A percentile compares a stretch with the other conserved stretches of the same genome.
Evolutionary conservation across 2,797 vertebrate genomes (phyloP).

Genomic region (Acrossocheilus wenchowensis): DNA sequence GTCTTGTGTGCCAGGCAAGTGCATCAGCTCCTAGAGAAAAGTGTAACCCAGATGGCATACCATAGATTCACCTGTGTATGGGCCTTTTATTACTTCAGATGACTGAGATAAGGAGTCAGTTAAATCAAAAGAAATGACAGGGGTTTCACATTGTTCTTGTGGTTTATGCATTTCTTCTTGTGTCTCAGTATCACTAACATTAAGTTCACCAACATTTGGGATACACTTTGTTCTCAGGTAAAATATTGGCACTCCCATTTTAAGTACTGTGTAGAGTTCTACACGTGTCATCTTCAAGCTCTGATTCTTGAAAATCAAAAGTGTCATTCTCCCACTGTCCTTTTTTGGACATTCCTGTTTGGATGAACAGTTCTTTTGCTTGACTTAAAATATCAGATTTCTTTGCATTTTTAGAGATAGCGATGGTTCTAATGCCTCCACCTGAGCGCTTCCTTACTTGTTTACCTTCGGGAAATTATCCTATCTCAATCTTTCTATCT

Average conservation of each 20-base stretch:
- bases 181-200: conserved; percentile 3
- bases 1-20: conserved; percentile 20
- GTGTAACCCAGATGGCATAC: conserved; percentile 39
- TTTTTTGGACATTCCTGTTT: conserved; percentile 29
- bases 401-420: conserved; percentile 47
- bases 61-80: conserved; percentile 22
- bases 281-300: conserved; percentile 31
- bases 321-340: conserved; percentile 22
- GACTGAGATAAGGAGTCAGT: conserved; percentile 10
- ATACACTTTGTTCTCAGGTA: conserved; percentile 24
- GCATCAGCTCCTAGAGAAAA: conserved; percentile 32
- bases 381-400: conserved; percentile 46
- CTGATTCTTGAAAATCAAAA: conserved; percentile 27
- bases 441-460: conserved; percentile 54
- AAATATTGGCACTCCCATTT: conserved; percentile 52
- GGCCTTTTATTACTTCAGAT: conserved; percentile 42
- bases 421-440: conserved; percentile 53
- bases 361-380: conserved; percentile 54
- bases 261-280: conserved; percentile 37
- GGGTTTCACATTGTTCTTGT: conserved; percentile 20
- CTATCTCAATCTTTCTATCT: conserved; percentile 55
- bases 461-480: conserved; percentile 57
- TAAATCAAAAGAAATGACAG: conserved; percentile 13
- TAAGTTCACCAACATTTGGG: not conserved
- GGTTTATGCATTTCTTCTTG: not conserved